phyloP scores from a whole-genome alignment of 2,113 vertebrate species.

The Emberiza fucata region DNA sequence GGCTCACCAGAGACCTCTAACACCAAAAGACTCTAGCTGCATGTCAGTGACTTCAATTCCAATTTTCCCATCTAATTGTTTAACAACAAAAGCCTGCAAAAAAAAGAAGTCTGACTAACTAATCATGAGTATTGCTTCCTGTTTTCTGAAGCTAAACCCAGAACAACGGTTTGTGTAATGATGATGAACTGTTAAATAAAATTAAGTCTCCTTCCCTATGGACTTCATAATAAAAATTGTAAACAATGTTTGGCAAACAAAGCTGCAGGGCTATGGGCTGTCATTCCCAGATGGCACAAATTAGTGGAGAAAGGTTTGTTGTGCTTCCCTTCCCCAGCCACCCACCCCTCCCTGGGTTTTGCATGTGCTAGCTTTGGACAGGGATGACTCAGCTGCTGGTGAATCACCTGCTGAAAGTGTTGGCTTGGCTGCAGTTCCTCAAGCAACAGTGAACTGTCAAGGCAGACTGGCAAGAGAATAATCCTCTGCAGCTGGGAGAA shows the following conservation, averaged over 20 bases:
- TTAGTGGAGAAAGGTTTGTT: background rate
- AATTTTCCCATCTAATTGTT: background rate
- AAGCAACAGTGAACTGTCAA: background rate
- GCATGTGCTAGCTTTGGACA: background rate
- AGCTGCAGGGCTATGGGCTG: background rate
- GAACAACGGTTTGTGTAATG: conserved; percentile 16
- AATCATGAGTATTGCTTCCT: conserved; percentile 13
- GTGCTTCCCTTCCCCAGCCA: background rate
- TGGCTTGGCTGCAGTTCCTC: background rate
- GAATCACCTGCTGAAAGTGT: conserved; percentile 53
- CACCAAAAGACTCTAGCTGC: background rate
- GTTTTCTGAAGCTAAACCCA: conserved; percentile 30
- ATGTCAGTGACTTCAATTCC: background rate
- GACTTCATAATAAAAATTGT: conserved; percentile 12
- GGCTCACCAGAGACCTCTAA: conserved; percentile 23
- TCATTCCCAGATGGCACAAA: conserved; percentile 39
- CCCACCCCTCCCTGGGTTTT: background rate
- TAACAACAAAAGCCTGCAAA: background rate
- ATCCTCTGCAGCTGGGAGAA: background rate
- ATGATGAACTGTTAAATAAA: conserved; percentile 46
- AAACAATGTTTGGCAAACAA: conserved; percentile 20
- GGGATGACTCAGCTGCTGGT: conserved; percentile 34
- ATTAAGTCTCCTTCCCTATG: conserved; percentile 2
- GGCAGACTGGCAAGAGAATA: background rate
- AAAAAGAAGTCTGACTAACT: background rate